These are phyloP conservation scores for Mellilla xanthometata DNA, from an alignment of 2,888 invertebrate species.

Conservation along the genomic window DNA sequence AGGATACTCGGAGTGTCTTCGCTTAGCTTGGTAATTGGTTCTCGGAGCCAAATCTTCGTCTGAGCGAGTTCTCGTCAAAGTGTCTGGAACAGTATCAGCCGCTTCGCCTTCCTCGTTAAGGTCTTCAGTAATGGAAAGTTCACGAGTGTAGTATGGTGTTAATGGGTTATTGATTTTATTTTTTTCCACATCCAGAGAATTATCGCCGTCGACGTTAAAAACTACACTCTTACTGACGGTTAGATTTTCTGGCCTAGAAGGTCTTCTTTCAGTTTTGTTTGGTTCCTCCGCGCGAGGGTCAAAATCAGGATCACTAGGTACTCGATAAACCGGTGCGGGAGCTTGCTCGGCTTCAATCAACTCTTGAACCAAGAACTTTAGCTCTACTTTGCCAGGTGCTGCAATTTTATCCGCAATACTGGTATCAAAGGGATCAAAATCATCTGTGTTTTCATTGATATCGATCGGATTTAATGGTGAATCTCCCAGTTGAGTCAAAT, in stretches of 20 bases:
- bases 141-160: constrained; percentile 90
- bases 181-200: constrained; percentile 81
- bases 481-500: constrained; percentile 86
- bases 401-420: constrained; percentile 87
- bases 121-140: constrained; percentile 82
- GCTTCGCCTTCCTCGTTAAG: constrained; percentile 82
- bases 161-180: constrained; percentile 87
- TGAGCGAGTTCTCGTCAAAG: constrained; percentile 82
- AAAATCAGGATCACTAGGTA: constrained; percentile 90
- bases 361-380: constrained; percentile 90
- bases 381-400: constrained; percentile 89
- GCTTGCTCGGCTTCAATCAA: constrained; percentile 79
- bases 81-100: constrained; percentile 85
- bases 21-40: constrained; percentile 57
- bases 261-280: constrained; percentile 72
- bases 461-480: constrained; percentile 85
- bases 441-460: constrained; percentile 77
- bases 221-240: constrained; percentile 74
- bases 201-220: constrained; percentile 75
- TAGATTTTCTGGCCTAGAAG: constrained; percentile 85
- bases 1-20: constrained; percentile 79
- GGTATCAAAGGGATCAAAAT: constrained; percentile 94
- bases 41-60: constrained; percentile 85
- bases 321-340: constrained; percentile 56
- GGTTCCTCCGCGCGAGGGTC: constrained; percentile 88